Evolutionary conservation across 2,113 vertebrate genomes (phyloP).

Genomic region (Deroptyus accipitrinus): DNA sequence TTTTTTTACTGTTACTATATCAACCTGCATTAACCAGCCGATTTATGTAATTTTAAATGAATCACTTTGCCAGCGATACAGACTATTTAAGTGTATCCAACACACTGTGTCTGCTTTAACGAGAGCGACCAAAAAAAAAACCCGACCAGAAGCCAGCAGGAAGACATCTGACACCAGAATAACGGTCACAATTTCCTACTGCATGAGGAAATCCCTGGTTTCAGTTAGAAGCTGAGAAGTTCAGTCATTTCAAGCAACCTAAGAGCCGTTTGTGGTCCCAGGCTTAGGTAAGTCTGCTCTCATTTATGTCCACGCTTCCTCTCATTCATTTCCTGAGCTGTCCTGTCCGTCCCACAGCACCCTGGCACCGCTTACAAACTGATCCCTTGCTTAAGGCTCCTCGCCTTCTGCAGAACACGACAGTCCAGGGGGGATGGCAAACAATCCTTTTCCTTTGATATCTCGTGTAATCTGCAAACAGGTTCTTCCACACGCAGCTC

Average conservation of each 20-base stretch:
- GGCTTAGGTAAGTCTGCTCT: slow-evolving; percentile 21
- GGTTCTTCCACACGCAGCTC: not conserved
- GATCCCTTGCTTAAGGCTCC: not conserved
- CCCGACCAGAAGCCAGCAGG: not conserved
- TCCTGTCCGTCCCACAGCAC: not conserved
- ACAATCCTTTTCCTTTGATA: not conserved
- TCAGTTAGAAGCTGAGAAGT: slow-evolving; percentile 17
- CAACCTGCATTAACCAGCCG: slow-evolving; percentile 7
- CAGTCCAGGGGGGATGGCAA: not conserved
- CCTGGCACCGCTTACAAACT: not conserved
- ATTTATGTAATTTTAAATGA: slow-evolving; percentile 12
- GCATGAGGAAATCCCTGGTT: slow-evolving; percentile 48
- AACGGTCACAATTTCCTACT: slow-evolving; percentile 54
- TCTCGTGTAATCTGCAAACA: not conserved
- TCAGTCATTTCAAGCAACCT: slow-evolving; percentile 16
- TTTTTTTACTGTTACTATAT: slow-evolving; percentile 33
- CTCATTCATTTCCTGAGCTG: not conserved
- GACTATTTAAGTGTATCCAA: not conserved
- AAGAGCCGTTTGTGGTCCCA: slow-evolving; percentile 35
- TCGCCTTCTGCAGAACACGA: not conserved
- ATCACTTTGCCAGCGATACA: not conserved
- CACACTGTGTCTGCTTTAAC: not conserved
- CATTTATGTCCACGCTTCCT: not conserved
- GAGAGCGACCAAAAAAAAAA: not conserved
- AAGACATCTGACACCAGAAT: slow-evolving; percentile 52